phyloP scores from a whole-genome alignment of 2,888 invertebrate species.

The Aleiodes leptofemur region DNA sequence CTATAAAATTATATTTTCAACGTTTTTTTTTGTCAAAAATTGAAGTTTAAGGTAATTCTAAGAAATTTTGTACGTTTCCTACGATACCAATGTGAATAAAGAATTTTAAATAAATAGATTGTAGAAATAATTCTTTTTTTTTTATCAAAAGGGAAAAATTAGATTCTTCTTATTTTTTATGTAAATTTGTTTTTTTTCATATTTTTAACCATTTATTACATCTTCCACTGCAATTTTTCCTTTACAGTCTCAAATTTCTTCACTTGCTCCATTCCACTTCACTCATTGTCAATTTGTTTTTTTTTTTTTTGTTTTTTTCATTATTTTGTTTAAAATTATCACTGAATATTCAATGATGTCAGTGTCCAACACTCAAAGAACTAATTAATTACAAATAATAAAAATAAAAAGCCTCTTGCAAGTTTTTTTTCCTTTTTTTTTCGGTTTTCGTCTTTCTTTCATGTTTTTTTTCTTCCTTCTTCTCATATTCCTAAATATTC shows the following conservation, averaged over 20 bases:
- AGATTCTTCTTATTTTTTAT: slow-evolving; percentile 27
- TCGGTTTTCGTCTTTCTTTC: slow-evolving; percentile 44
- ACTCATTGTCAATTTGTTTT: slow-evolving; percentile 47
- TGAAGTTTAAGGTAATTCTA: too few relatives aligned
- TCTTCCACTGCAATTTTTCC: slow-evolving; percentile 47
- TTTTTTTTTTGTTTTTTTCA: slow-evolving; percentile 58
- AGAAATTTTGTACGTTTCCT: slow-evolving; percentile 34
- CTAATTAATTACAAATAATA: slow-evolving; percentile 72
- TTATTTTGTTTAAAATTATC: slow-evolving; percentile 63
- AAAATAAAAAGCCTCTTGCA: slow-evolving; percentile 72
- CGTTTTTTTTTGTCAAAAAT: too few relatives aligned
- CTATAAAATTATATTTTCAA: not conserved
- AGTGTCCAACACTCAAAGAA: slow-evolving; percentile 66
- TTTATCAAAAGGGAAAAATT: slow-evolving; percentile 41
- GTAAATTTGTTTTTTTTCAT: slow-evolving; percentile 45
- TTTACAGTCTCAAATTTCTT: slow-evolving; percentile 60
- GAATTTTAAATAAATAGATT: slow-evolving; percentile 46
- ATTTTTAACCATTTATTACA: slow-evolving; percentile 57
- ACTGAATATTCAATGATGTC: slow-evolving; percentile 15
- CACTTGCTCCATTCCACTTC: slow-evolving; percentile 65
- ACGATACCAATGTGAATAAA: not conserved
- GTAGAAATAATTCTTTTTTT: slow-evolving; percentile 34
- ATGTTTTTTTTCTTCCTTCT: slow-evolving; percentile 30
- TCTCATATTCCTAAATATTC: slow-evolving; percentile 61
- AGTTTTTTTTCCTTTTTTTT: slow-evolving; percentile 63